These are phyloP conservation scores for Megalurothrips usitatus DNA, from an alignment of 2,888 invertebrate genomes.

Conservation along the genomic window DNA sequence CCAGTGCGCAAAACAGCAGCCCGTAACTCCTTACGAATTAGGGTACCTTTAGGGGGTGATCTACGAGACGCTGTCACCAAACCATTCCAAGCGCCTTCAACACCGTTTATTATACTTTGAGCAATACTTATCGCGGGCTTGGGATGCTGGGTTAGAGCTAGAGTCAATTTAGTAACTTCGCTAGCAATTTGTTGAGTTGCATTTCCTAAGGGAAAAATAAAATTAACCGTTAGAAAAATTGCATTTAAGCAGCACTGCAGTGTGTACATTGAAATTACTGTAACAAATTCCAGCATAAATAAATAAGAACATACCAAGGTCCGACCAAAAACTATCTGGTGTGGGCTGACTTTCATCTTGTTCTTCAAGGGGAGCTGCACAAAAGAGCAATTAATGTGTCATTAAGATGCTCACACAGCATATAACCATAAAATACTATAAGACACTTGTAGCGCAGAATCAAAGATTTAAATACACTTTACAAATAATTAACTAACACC, in stretches of 20 bases:
- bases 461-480: background rate
- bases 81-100: constrained; percentile 23
- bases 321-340: background rate
- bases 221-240: background rate
- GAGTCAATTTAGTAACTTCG: constrained; percentile 19
- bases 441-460: background rate
- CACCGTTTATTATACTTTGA: constrained; percentile 27
- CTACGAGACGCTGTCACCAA: constrained; percentile 22
- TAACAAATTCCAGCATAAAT: background rate
- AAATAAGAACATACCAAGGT: background rate
- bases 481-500: background rate
- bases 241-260: background rate
- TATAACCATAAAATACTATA: background rate
- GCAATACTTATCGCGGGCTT: constrained; percentile 6
- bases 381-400: background rate
- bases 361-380: background rate
- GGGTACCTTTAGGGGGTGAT: background rate
- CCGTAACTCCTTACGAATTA: background rate
- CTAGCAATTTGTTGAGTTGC: constrained; percentile 3
- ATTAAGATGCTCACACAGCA: background rate
- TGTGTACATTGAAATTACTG: background rate
- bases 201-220: background rate
- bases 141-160: constrained; percentile 29
- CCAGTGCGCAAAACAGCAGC: background rate
- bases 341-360: background rate